Evolutionary conservation across 1,140 invertebrate genomes (phyloP), one percentile per base, ranked within the genome.

Genomic region (Mercenaria mercenaria): DNA sequence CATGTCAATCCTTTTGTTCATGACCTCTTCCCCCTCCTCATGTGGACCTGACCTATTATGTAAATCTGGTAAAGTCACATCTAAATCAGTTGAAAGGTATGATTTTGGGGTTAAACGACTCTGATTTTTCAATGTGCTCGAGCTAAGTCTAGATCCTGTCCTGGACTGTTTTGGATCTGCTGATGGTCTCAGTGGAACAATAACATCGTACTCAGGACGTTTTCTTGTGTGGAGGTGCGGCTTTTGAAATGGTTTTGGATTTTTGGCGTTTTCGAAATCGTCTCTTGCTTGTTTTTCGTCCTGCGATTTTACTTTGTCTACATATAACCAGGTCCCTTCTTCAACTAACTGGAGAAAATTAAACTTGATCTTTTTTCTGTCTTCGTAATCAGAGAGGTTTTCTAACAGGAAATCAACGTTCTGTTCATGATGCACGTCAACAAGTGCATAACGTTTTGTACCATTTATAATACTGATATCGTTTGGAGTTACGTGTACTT

Each of bases 401-500:
- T 89, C 39, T 41, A 89, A 77, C 20, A 89, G 15, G 43, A 59
- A 89, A 47, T 82, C 88, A 13, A 89, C 88, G 64, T 89, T 89
- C 47, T 89, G 67, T 20, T 83, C 69, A 72, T 89, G 72, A 41
- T 89, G 88, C 43, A 89, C 88, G 64, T 89, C 80, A 23, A 89
- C 67, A n/a, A 89, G 47, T 15, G 88, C 88, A 37, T 89, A 89
- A n/a, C 88, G 47, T 29, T 89, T 89, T 32, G 80, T 26, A 59
- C 69, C 80, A 84, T 83, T 89, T 74, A 89, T 82, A 47, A 89
- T 83, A 47, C 72, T 89, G 23, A 89, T 89, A 43, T 89, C 88
- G 77, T 77, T 89, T 15, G 64, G 15, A 64, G 80, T 59, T 26
- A 89, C 47, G 2, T 50, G 34, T 26, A 89, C 47, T 77, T 89